phyloP scores from a whole-genome alignment of 64 coral and sea anemone species.

The Acropora tenuis region DNA sequence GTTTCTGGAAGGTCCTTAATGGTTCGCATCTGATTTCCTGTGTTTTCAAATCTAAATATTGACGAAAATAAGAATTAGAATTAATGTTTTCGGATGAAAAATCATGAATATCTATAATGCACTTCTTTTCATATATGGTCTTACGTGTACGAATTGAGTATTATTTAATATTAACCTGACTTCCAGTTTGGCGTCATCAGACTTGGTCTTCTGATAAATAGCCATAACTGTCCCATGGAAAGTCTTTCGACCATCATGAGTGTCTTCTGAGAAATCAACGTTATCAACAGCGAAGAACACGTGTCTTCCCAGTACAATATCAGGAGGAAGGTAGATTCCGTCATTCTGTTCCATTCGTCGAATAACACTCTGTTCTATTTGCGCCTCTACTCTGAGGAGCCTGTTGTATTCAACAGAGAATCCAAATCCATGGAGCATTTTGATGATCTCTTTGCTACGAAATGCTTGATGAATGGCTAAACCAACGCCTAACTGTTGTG shows the following conservation, averaged over 20 bases:
- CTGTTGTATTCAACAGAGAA: too few species aligned
- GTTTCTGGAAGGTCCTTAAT: constrained; percentile 29
- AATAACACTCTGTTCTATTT: constrained; percentile 31
- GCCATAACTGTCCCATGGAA: constrained; percentile 7
- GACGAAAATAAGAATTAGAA: not conserved
- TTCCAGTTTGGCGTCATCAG: constrained; percentile 37
- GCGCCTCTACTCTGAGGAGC: constrained; percentile 21
- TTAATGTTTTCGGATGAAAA: not conserved
- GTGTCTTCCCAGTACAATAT: constrained; percentile 52
- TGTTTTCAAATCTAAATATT: constrained; percentile 1
- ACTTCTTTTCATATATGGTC: not conserved
- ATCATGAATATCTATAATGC: not conserved
- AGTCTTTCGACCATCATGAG: not conserved
- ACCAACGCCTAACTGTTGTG: too few species aligned
- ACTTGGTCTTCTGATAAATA: constrained; percentile 46
- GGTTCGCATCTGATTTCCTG: constrained; percentile 5
- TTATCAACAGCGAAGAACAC: constrained; percentile 65
- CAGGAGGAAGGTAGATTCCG: constrained; percentile 57
- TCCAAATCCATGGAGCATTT: too few species aligned
- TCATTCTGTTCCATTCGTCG: constrained; percentile 22
- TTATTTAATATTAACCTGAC: constrained; percentile 21
- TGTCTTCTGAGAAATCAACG: constrained; percentile 45
- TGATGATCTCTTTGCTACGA: too few species aligned
- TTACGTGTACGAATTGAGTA: not conserved
- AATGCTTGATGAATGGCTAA: too few species aligned